Conservation (phyloP, 2,113 vertebrate genomes). For the Cyphomyrus plagiostoma region DNA sequence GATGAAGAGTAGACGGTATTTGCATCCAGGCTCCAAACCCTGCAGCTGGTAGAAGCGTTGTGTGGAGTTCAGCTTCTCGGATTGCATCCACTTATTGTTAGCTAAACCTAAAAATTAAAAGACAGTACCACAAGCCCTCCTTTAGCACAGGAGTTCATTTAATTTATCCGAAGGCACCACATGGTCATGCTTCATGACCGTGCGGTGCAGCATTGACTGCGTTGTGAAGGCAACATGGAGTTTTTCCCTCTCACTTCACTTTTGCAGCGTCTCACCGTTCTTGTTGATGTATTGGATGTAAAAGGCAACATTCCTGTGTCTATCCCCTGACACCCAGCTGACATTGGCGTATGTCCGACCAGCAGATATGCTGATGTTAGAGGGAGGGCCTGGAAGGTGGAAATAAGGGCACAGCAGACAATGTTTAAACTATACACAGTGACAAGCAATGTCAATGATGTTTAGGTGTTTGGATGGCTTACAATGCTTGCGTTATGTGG, state of each 20-base stretch:
- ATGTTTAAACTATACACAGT: not conserved
- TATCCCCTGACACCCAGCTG: conserved; percentile 68
- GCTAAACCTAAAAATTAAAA: conserved; percentile 31
- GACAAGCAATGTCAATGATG: not conserved
- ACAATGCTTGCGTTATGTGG: not conserved
- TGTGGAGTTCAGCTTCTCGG: conserved; percentile 54
- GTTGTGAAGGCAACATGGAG: not conserved
- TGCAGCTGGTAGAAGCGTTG: conserved; percentile 64
- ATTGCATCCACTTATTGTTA: conserved; percentile 39
- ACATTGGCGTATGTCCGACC: conserved; percentile 68
- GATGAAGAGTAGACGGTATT: conserved; percentile 56
- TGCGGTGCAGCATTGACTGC: not conserved
- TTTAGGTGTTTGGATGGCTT: not conserved
- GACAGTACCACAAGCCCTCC: not conserved
- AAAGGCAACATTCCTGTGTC: conserved; percentile 65
- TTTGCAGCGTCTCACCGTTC: conserved; percentile 41
- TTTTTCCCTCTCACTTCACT: not conserved
- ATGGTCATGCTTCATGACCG: not conserved
- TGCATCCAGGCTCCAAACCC: conserved; percentile 61
- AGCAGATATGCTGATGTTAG: conserved; percentile 54
- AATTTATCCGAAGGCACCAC: not conserved
- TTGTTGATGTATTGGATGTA: conserved; percentile 63
- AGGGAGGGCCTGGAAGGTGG: conserved; percentile 46
- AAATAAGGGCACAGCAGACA: conserved; percentile 1
- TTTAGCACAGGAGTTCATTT: not conserved